Evolutionary conservation across 2,113 vertebrate species (phyloP), one percentile per base, ranked within the genome.

Genomic region (Salvelinus fontinalis): DNA sequence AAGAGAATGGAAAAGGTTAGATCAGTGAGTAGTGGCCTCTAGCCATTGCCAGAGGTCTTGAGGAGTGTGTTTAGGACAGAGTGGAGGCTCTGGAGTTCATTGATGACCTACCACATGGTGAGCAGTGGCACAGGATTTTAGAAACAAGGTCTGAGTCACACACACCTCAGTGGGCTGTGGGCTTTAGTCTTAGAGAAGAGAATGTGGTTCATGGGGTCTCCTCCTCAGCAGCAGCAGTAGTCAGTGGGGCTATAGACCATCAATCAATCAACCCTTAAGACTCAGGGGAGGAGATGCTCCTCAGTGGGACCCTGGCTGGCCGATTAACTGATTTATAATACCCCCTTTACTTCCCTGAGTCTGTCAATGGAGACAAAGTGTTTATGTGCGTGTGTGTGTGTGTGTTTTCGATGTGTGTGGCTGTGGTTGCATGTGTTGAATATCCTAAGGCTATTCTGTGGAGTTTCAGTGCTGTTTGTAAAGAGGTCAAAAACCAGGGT

Each of bases 341-440:
- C 4, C 12, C 24, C 24, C n/a, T 27, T 64, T 26, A 5, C 65
- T 27, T 26, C 24, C 22, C 7, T 64, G 3, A 27, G 26, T 62
- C 59, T 67, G 26, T 29, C 65, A 29, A 29, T 67, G 24, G 5
- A 67, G 65, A 24, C 26, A 7, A 14, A 24, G 65, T 67, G 65
- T 29, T 26, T 67, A 1, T 66, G 20, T 62, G 59, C 9, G 5
- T 62, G 59, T 22, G 59, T 54, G 5, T 62, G 59, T 22, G 59
- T 54, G 51, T 54, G 51, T 54, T 51, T 51, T 51, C 51, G 2
- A 44, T 44, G 59, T 62, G 59, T 77, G 64, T 73, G 69, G 48
- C 62, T 34, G 16, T 57, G 71, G 18, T 31, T 76, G 22, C 1
- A 57, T 75, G n/a, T 29, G 20, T 4, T 34, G n/a, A 68, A 49